Evolutionary conservation across 2,113 vertebrate genomes (phyloP).

Genomic region (Aphyosemion australe): DNA sequence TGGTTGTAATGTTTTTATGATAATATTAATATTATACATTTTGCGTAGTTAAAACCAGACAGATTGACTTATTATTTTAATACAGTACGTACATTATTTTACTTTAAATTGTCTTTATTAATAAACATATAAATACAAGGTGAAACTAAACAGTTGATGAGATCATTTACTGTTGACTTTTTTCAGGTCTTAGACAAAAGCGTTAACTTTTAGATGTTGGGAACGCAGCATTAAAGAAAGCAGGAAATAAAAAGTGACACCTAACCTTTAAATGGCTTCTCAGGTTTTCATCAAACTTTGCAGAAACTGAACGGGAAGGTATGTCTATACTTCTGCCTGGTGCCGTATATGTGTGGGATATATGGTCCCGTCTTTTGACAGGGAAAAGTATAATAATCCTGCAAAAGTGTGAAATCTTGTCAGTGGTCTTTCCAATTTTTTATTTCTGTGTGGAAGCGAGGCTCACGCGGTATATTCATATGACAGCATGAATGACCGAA

Average conservation of each 20-base stretch:
- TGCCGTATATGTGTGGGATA: neutral
- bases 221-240: neutral
- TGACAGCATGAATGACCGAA: slow-evolving; percentile 54
- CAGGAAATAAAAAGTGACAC: neutral
- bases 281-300: neutral
- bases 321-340: neutral
- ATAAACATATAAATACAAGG: too few species aligned
- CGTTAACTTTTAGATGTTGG: too few species aligned
- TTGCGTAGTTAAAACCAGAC: too few species aligned
- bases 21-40: too few species aligned
- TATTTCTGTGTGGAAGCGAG: neutral
- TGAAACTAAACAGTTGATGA: too few species aligned
- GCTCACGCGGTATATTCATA: slow-evolving; percentile 42
- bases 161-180: too few species aligned
- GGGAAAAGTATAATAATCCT: slow-evolving; percentile 20
- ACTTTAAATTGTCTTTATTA: too few species aligned
- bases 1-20: too few species aligned
- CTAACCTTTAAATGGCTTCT: neutral
- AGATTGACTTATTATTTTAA: too few species aligned
- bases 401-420: slow-evolving; percentile 42
- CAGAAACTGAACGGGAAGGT: neutral
- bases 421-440: slow-evolving; percentile 19
- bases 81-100: too few species aligned
- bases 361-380: slow-evolving; percentile 5
- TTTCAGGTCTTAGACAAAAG: too few species aligned